Base-by-base conservation (phyloP, 2,888 invertebrate species). In the Clivina fossor region DNA sequence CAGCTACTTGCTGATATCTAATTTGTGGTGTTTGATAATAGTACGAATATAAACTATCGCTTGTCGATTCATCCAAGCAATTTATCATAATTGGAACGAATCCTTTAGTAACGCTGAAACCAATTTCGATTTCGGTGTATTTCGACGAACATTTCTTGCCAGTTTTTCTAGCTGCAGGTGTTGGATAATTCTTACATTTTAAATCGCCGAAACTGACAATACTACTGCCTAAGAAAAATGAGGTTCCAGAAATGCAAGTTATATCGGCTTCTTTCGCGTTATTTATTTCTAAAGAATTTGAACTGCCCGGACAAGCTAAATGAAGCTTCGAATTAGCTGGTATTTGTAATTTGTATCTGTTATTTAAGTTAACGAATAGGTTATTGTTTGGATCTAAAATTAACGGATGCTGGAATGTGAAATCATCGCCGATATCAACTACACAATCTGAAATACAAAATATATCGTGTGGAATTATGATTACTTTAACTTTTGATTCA, bases 21-120 rank as follows among this genome's bases (percentile, higher is more conserved):
- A 81, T 78, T 0, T 69, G 69, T 0, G 74, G 66, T 9, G 73
- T 74, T 59, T 81, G 72, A 35, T 76, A 73, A 54, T 76, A 76
- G 68, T 76, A 74, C 0, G 78, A 77, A 61, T 81, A 82, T 5
- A 81, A 62, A 1, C 81, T 76, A 60, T 76, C 77, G 50, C 79
- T 69, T 1, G 74, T 69, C 3, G 62, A 66, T 28, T 74, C 71
- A 66, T 83, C 77, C 62, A 80, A 82, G 66, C 84, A 84, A 61
- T 72, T 74, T 60, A 78, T 78, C 5, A 75, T 65, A 13, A 74
- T 71, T 58, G 78, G 70, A 66, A 82, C 79, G 7, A 71, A 68
- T 13, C 69, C 69, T 20, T 59, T 58, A 57, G 73, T 68, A 1
- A 80, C 72, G 18, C 68, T 65, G 65, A 79, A 82, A 2, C 83